A percentile compares a stretch with the other conserved stretches of the same genome.
phyloP scores from a whole-genome alignment of 2,113 vertebrate species.

The Chaenocephalus aceratus region DNA sequence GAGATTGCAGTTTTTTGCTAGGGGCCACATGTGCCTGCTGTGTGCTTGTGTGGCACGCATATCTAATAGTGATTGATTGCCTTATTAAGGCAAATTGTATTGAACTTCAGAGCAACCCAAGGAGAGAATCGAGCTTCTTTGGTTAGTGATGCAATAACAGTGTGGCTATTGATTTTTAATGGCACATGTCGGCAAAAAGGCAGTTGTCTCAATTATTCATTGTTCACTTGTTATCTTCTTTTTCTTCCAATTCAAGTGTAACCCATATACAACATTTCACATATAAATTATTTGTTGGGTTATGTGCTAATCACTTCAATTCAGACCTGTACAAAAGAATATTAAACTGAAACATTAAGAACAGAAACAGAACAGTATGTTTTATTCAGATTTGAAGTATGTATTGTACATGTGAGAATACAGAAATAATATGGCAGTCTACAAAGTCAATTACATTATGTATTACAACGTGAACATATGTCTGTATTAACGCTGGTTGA shows the following conservation, averaged over 20 bases:
- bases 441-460: neutral
- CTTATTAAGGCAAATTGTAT: slow-evolving; percentile 73
- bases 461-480: neutral
- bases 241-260: neutral
- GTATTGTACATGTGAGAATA: neutral
- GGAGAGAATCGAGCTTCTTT: slow-evolving; percentile 61
- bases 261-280: neutral
- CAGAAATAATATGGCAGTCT: neutral
- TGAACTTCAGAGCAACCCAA: slow-evolving; percentile 70
- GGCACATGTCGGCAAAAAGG: slow-evolving; percentile 32
- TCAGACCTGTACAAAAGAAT: neutral
- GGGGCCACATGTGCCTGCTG: slow-evolving; percentile 73
- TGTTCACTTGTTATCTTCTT: slow-evolving; percentile 24
- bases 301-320: neutral
- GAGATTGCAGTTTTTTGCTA: slow-evolving; percentile 60
- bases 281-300: neutral
- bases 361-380: no score
- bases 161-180: slow-evolving; percentile 66
- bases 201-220: slow-evolving; percentile 43
- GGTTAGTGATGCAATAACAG: slow-evolving; percentile 66
- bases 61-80: slow-evolving; percentile 79
- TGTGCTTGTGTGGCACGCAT: slow-evolving; percentile 53
- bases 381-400: no score
- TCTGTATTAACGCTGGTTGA: neutral
- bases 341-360: neutral